These are phyloP conservation scores for Caenorhabditis sinica DNA, from an alignment of 2,888 invertebrate genomes.

Conservation along the genomic window DNA sequence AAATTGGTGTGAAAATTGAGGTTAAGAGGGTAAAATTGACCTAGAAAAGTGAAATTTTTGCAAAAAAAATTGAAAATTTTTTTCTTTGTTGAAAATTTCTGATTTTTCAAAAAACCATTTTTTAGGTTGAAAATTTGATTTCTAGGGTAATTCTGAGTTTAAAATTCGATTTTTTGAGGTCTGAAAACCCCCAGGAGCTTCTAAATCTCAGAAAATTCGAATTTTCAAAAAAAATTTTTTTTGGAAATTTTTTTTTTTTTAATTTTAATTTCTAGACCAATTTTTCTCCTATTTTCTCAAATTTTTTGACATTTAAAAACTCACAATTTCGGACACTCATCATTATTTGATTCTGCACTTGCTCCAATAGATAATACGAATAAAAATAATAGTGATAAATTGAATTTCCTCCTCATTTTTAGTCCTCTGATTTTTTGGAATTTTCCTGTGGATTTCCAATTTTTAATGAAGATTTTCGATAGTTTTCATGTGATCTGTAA, in stretches of 20 bases:
- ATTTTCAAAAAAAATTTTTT: too few relatives aligned
- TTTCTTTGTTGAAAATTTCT: not conserved
- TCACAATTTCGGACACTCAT: slow-evolving; percentile 57
- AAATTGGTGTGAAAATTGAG: not conserved
- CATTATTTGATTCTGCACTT: slow-evolving; percentile 1
- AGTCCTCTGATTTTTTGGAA: not conserved
- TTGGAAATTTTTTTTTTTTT: too few relatives aligned
- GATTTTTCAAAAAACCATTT: not conserved
- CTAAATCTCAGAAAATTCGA: too few relatives aligned
- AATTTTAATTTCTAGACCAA: too few relatives aligned
- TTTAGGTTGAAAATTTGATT: not conserved
- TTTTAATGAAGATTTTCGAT: not conserved
- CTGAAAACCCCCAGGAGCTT: too few relatives aligned
- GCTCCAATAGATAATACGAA: slow-evolving; percentile 28
- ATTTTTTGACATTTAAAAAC: slow-evolving; percentile 31
- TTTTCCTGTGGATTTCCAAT: slow-evolving; percentile 61
- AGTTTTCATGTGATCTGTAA: slow-evolving; percentile 1
- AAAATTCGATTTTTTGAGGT: not conserved
- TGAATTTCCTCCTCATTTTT: slow-evolving; percentile 45
- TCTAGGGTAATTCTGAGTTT: not conserved
- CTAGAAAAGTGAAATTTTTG: not conserved
- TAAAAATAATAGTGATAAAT: slow-evolving; percentile 48
- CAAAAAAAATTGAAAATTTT: not conserved
- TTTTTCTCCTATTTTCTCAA: not conserved
- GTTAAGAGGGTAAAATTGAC: not conserved